Evolutionary conservation across 2,113 vertebrate genomes (phyloP).

Genomic region (Ailuropoda melanoleuca): DNA sequence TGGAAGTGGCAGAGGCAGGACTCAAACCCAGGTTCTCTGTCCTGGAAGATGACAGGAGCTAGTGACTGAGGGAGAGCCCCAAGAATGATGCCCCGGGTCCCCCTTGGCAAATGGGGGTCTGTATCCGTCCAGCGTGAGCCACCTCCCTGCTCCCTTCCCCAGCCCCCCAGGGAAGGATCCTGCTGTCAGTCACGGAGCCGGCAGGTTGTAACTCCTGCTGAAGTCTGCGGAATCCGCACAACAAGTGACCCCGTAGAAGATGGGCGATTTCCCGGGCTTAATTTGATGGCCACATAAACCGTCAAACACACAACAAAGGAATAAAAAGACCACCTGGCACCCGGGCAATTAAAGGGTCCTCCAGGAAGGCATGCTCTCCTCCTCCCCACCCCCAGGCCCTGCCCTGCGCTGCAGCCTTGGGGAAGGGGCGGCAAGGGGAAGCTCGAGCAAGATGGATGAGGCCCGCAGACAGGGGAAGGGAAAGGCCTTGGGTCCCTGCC

Average conservation of each 20-base stretch:
- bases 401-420: neutral
- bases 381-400: rapidly evolving
- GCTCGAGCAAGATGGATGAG: constrained; percentile 60
- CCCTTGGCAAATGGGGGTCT: neutral
- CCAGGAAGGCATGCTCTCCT: neutral
- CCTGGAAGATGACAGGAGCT: neutral
- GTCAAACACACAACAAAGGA: constrained; percentile 52
- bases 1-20: neutral
- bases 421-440: neutral
- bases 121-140: neutral
- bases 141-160: neutral
- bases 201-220: neutral
- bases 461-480: neutral
- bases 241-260: constrained; percentile 56
- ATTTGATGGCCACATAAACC: constrained; percentile 72
- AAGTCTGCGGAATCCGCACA: neutral
- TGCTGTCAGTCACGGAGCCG: neutral
- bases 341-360: neutral
- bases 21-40: neutral
- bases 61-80: neutral
- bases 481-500: constrained; percentile 64
- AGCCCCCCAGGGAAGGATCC: neutral
- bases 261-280: constrained; percentile 64
- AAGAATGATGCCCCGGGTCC: neutral
- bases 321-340: constrained; percentile 36